phyloP scores from a whole-genome alignment of 2,797 vertebrate genomes.

The Leptoclinus maculatus region DNA sequence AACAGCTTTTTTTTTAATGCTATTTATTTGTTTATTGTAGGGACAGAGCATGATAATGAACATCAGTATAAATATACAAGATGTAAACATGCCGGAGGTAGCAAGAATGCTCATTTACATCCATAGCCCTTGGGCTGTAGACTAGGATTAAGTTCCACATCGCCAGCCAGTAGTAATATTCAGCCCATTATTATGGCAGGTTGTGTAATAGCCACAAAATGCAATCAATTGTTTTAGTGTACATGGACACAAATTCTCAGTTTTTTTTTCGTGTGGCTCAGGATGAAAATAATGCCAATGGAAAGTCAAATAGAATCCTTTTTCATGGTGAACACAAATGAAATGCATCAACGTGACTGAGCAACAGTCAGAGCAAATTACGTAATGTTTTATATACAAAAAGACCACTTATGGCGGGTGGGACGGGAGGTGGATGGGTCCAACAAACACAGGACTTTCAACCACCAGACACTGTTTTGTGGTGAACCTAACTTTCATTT shows the following conservation, averaged over 20 bases:
- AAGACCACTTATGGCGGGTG: too few relatives aligned
- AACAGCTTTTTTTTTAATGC: not conserved
- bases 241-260: not conserved
- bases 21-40: not conserved
- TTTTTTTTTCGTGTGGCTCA: not conserved
- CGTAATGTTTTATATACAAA: too few relatives aligned
- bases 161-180: not conserved
- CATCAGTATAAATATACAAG: not conserved
- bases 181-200: not conserved
- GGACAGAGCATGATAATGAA: not conserved
- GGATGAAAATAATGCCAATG: not conserved
- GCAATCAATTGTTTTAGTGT: not conserved
- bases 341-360: too few relatives aligned
- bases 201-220: not conserved
- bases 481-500: too few relatives aligned
- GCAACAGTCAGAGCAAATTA: too few relatives aligned
- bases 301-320: too few relatives aligned
- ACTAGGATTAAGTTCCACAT: not conserved
- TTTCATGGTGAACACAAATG: too few relatives aligned
- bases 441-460: not conserved
- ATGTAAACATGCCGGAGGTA: not conserved
- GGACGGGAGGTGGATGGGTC: too few relatives aligned
- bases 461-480: not conserved
- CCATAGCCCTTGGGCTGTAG: not conserved
- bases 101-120: not conserved